Conservation (phyloP, 1,140 invertebrate genomes). For the Lepidurus couesii region DNA sequence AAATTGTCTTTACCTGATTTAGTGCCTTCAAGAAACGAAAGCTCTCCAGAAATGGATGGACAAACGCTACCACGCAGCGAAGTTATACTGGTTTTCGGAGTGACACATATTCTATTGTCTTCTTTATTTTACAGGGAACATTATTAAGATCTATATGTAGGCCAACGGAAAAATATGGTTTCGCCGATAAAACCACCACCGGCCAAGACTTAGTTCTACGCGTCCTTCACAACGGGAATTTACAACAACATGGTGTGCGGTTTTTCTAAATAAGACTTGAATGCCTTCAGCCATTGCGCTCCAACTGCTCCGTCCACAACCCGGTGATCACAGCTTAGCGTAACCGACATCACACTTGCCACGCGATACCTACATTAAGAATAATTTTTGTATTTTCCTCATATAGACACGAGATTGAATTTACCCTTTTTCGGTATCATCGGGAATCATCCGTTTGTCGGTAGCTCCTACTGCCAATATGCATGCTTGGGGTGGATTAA, state of each 20-base stretch:
- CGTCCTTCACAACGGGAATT: slow-evolving; percentile 22
- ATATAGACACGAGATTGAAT: slow-evolving; percentile 9
- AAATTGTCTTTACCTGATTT: too few relatives aligned
- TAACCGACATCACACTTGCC: slow-evolving; percentile 57
- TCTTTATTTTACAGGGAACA: slow-evolving; percentile 2
- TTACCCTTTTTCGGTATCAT: slow-evolving; percentile 46
- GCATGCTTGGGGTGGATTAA: slow-evolving; percentile 64
- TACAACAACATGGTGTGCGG: slow-evolving; percentile 62
- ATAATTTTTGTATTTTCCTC: slow-evolving; percentile 24
- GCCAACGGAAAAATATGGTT: neutral
- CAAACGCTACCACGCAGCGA: too few relatives aligned
- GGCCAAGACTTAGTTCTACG: neutral
- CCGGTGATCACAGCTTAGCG: slow-evolving; percentile 63
- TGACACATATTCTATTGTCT: slow-evolving; percentile 3
- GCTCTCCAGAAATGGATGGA: too few relatives aligned
- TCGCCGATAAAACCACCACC: neutral
- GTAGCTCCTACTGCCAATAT: slow-evolving; percentile 61
- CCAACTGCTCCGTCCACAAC: slow-evolving; percentile 69
- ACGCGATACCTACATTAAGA: slow-evolving; percentile 47
- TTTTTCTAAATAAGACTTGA: slow-evolving; percentile 57
- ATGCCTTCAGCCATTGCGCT: slow-evolving; percentile 60
- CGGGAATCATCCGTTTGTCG: slow-evolving; percentile 51
- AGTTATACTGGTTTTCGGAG: neutral
- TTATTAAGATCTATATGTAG: slow-evolving; percentile 7
- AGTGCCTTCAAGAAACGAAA: too few relatives aligned